Evolutionary conservation across 2,797 vertebrate species (phyloP), one percentile per base, ranked within the genome.

Genomic region (Crypturellus tataupa): DNA sequence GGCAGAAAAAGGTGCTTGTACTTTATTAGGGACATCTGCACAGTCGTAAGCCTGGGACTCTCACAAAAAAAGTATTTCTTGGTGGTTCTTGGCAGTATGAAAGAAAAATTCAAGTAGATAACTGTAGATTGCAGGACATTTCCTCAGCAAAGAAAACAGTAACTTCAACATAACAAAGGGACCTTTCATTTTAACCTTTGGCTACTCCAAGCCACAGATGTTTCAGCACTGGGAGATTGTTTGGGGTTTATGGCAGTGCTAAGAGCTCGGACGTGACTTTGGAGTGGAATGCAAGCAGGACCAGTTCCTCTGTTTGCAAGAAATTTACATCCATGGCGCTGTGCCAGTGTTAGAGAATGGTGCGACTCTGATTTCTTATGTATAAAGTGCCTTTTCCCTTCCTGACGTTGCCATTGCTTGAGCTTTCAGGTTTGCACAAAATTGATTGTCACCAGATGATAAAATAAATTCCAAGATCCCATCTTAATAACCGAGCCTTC

Each of bases 351-450:
- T 49, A 24, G 27, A 24, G 18, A 31, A 39, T 12, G 71, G 8
- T 15, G 29, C 42, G 75, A 51, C 68, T 49, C 46, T 21, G 8
- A 65, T 73, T 91, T 80, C 63, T 68, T 69, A 23, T 46, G 47
- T 10, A 91, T 33, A 51, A 89, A 56, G 59, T n/a, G 67, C 25
- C 79, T 68, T 87, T 87, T 69, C 58, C 29, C 29, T 55, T 85
- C 31, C 60, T 58, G n/a, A 51, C 35, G 13, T 40, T 85, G 40
- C 49, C 23, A 40, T 27, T 76, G 55, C 46, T 75, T 65, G 35
- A 68, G 31, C 59, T 82, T 85, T 79, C 83, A 85, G 13, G 46
- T 87, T 72, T 87, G 59, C 63, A 72, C n/a, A 62, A 85, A 89
- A 82, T 59, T 62, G 81, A 85, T 72, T 82, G 49, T 21, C 55